Evolutionary conservation across 2,113 vertebrate species (phyloP).

Genomic region (Uropsilus gracilis): DNA sequence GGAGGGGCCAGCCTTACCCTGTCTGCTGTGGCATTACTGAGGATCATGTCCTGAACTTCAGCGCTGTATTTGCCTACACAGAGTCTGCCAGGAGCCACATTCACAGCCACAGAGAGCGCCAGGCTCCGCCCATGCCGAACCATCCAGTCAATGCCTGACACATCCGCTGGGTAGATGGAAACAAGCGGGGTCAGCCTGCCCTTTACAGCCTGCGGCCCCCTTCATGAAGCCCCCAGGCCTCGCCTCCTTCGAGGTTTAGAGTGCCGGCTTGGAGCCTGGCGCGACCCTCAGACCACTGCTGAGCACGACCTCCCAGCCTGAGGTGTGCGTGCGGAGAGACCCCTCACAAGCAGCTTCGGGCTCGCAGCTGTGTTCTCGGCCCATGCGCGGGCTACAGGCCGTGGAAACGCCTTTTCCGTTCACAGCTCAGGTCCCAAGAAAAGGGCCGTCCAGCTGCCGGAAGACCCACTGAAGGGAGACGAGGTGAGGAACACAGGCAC

Average conservation of each 20-base stretch:
- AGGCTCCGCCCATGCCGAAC: slow-evolving; percentile 96
- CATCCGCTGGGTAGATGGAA: slow-evolving; percentile 87
- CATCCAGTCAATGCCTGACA: slow-evolving; percentile 99
- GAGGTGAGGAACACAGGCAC: background rate
- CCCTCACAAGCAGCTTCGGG: background rate
- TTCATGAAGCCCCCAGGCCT: no score
- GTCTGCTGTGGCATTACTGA: slow-evolving; percentile 93
- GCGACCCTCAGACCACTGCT: background rate
- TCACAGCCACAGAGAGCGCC: slow-evolving; percentile 93
- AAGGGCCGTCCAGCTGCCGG: background rate
- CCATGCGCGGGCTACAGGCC: background rate
- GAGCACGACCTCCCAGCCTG: background rate
- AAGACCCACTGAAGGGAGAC: background rate
- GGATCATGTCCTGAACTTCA: slow-evolving; percentile 90
- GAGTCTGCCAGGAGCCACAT: slow-evolving; percentile 90
- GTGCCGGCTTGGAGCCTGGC: background rate
- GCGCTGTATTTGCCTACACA: slow-evolving; percentile 89
- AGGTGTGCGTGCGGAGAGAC: background rate
- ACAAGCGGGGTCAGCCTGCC: background rate
- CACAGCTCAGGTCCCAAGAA: background rate
- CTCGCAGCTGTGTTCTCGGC: background rate
- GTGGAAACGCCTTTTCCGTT: background rate
- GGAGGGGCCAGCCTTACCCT: slow-evolving; percentile 87
- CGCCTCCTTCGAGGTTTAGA: background rate
- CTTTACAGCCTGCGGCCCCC: background rate